Base-by-base conservation (phyloP, 2,888 invertebrate genomes). In the Sturmia bella region DNA sequence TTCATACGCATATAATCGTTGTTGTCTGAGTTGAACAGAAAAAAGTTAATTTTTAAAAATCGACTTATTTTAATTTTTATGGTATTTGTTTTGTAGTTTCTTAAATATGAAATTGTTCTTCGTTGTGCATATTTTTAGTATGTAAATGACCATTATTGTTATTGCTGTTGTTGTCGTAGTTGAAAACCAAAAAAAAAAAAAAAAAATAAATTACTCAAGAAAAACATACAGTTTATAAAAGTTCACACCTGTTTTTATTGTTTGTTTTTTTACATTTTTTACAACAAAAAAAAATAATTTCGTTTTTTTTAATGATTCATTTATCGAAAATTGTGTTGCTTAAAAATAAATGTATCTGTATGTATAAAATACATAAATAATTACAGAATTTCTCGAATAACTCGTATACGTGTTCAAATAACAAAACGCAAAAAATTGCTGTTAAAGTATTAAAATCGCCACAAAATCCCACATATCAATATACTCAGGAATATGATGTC, bases 401-500 rank as follows among this genome's bases (percentile, higher is more conserved):
- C 77, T 85, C 86, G 84, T 86, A 86, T 85, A 70, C 64, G 64
- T 77, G 63, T 57, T 57, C 77, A 64, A 88, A 86, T 86, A 85
- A 80, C 78, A 74, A 69, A 82, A 52, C 27, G 7, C 43, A 52
- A 63, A 82, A 82, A 66, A 75, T 82, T 64, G 82, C 82, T 54
- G 82, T 82, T 1, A 82, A 82, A 78, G 82, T 82, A 21, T 66
- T 82, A 50, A 82, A 82, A 52, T 78, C 76, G 19, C 76, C 83
- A 21, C 79, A 83, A 63, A 76, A 76, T 80, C 61, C 72, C 57
- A 81, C 79, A 78, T 82, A 84, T 79, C 69, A 78, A 74, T 52
- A 77, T 43, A 54, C 88, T 86, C 84, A 87, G 85, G 84, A 88
- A 86, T 85, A 86, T 84, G 84, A 85, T 63, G 61, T 59, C 7